These are phyloP conservation scores for cat (Felis catus) DNA, from an alignment of 2,113 vertebrate genomes.

Conservation along the genomic window F.catus_Fca126_mat1.0 CM031412.1:108103001-108103500, in stretches of 20 bases:
- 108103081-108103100: background rate
- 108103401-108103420: too few species aligned
- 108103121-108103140: background rate
- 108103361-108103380: too few species aligned
- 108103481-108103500: too few species aligned
- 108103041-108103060: background rate
- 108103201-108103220: background rate
- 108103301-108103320: too few species aligned
- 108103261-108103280: background rate
- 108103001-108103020: background rate
- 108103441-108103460: too few species aligned
- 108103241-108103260: background rate
- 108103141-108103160: background rate
- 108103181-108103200: background rate
- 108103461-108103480: too few species aligned
- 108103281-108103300: background rate
- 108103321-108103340: too few species aligned
- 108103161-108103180: background rate
- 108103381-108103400: too few species aligned
- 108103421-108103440: too few species aligned
- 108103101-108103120: background rate
- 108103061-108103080: background rate
- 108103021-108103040: background rate
- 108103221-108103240: background rate
- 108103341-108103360: too few species aligned